A percentile compares a stretch with the other conserved stretches of the same genome.
Conservation (phyloP, 2,113 vertebrate genomes). For the Epinephelus cyanopodus region DNA sequence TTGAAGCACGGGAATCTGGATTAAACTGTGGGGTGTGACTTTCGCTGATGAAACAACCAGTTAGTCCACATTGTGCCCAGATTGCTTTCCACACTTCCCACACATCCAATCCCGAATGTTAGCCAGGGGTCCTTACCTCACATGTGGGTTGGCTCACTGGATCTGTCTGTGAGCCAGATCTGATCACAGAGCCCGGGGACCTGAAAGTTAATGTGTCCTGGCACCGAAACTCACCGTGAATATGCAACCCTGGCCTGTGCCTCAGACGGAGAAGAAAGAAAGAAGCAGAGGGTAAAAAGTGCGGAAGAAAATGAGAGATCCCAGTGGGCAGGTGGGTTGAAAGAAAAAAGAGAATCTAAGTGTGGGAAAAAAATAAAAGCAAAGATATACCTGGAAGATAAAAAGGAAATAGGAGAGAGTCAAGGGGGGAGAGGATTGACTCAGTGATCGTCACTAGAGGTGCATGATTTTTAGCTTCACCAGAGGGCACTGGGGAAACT, state of each 20-base stretch:
- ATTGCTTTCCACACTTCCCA: background rate
- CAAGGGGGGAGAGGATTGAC: background rate
- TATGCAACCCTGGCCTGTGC: background rate
- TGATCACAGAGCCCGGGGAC: slow-evolving; percentile 16
- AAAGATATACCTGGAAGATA: background rate
- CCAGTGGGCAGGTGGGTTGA: background rate
- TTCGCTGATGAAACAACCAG: background rate
- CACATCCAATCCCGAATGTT: background rate
- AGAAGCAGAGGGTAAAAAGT: background rate
- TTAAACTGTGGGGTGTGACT: background rate
- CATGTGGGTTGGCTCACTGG: background rate
- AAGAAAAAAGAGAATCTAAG: background rate
- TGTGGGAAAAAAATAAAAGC: background rate
- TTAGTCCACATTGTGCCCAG: background rate
- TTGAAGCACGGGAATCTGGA: background rate
- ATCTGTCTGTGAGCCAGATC: slow-evolving; percentile 24
- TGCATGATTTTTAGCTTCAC: background rate
- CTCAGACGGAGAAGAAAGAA: background rate
- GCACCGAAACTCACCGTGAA: background rate
- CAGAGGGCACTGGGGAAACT: too few relatives aligned
- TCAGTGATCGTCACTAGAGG: background rate
- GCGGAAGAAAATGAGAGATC: background rate
- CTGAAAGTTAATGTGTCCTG: slow-evolving; percentile 12
- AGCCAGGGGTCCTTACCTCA: background rate
- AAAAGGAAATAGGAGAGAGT: background rate